phyloP scores from a whole-genome alignment of 1,140 invertebrate genomes.

The Aricia agestis region DNA sequence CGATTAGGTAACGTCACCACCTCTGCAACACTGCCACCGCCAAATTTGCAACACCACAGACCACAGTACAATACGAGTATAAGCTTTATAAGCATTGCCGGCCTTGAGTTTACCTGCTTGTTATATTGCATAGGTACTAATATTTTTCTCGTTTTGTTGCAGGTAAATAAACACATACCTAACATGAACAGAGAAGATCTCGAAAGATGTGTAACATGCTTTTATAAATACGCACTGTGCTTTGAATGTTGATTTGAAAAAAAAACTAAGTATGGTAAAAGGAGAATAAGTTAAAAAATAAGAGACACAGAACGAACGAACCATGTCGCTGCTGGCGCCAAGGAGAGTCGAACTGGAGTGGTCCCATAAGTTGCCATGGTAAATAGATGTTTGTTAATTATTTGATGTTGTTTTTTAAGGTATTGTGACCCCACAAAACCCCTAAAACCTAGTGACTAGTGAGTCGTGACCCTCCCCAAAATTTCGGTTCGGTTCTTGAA shows the following conservation, averaged over 20 bases:
- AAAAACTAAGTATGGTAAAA: slow-evolving; percentile 9
- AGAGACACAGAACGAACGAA: slow-evolving; percentile 27
- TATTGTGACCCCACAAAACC: no score
- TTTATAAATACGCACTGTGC: slow-evolving; percentile 7
- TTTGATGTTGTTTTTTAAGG: no score
- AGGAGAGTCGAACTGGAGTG: slow-evolving; percentile 59
- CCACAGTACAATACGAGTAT: no score
- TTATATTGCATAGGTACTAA: no score
- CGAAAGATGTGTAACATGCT: not conserved
- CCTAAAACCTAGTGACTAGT: no score
- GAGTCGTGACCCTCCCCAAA: no score
- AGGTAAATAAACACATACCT: slow-evolving; percentile 11
- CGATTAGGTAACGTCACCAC: no score
- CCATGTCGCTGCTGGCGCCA: slow-evolving; percentile 63
- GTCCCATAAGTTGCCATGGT: slow-evolving; percentile 62
- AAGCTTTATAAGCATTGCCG: no score
- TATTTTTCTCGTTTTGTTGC: not conserved
- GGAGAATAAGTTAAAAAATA: slow-evolving; percentile 22
- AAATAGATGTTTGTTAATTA: slow-evolving; percentile 28
- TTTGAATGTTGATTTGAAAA: not conserved
- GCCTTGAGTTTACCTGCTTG: no score
- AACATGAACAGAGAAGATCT: slow-evolving; percentile 3
- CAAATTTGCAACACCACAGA: no score
- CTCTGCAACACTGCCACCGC: no score
- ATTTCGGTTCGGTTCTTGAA: no score